Base-by-base conservation (phyloP, 2,113 vertebrate genomes). In the Chionodraco myersi region DNA sequence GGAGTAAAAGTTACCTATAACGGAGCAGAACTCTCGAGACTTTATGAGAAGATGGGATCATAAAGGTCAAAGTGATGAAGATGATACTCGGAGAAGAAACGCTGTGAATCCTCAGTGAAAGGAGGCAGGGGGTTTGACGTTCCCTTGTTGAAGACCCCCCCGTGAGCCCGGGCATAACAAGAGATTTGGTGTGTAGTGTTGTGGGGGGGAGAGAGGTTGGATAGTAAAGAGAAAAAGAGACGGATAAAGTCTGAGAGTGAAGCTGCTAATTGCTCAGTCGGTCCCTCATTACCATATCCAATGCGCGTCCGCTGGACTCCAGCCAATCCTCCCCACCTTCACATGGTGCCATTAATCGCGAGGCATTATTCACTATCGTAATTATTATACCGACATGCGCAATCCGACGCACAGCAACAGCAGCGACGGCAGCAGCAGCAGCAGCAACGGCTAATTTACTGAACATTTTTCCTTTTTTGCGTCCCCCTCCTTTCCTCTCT, bases 281-380 rank as follows among this genome's bases (percentile, higher is more conserved):
- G 89, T 95, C 96, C 96, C 96, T 98, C 96, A 97, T 98, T 97
- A 96, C 93, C 97, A 97, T 98, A 97, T 96, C 95, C 96, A 96
- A 96, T 96, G 96, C 87, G 95, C 95, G 96, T 92, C 95, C 95
- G 91, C 95, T 96, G 97, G 97, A 97, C 95, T 90, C 88, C 93
- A 95, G 96, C 97, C 97, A 95, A 94, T 92, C 87, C 91, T 90
- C 92, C 90, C 91, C 91, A 92, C 78, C 90, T 94, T 92, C 93
- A 92, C 92, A 84, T 90, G 76, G 88, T 92, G 95, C 95, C 94
- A 95, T 96, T 96, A 95, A 96, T 96, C 95, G 96, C 94, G 90
- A 95, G 96, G 97, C 96, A 97, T 98, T 97, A 98, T 97, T 98
- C 97, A 97, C 96, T 91, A 95, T 95, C 96, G 95, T 97, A 98